Percentiles rank a stretch among this genome's conserved stretches.
These are phyloP conservation scores for Branchinecta sandiegonensis DNA, from an alignment of 2,888 invertebrate species.

Conservation along the genomic window DNA sequence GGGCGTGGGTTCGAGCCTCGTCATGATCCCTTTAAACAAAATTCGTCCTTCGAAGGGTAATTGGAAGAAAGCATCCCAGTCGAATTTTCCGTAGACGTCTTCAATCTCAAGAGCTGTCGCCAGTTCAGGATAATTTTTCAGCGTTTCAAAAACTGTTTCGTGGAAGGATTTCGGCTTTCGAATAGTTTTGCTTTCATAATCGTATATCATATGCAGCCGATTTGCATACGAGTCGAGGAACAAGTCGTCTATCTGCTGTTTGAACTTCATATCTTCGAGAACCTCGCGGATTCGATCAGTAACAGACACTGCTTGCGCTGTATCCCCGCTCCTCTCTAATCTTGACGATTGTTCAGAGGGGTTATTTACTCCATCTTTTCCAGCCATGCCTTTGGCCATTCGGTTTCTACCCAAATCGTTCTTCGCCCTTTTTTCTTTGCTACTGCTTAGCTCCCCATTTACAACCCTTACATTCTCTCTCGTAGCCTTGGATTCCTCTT, in stretches of 20 bases:
- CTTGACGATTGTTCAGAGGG: too few species aligned
- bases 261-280: neutral
- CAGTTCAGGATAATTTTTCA: slow-evolving; percentile 12
- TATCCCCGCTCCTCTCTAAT: too few species aligned
- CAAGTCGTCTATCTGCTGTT: neutral
- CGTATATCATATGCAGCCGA: neutral
- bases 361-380: too few species aligned
- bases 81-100: neutral
- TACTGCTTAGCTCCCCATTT: too few species aligned
- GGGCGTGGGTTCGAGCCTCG: neutral
- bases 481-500: too few species aligned
- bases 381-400: too few species aligned
- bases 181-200: neutral
- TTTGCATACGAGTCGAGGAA: slow-evolving; percentile 8
- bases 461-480: too few species aligned
- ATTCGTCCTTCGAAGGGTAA: neutral
- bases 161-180: neutral
- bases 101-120: neutral
- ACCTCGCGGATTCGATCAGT: neutral
- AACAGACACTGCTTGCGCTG: neutral
- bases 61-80: neutral
- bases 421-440: too few species aligned
- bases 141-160: slow-evolving; percentile 1
- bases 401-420: too few species aligned
- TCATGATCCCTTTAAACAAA: slow-evolving; percentile 13